Base-by-base conservation (phyloP, 2,888 invertebrate species). In the Andrena camellia region DNA sequence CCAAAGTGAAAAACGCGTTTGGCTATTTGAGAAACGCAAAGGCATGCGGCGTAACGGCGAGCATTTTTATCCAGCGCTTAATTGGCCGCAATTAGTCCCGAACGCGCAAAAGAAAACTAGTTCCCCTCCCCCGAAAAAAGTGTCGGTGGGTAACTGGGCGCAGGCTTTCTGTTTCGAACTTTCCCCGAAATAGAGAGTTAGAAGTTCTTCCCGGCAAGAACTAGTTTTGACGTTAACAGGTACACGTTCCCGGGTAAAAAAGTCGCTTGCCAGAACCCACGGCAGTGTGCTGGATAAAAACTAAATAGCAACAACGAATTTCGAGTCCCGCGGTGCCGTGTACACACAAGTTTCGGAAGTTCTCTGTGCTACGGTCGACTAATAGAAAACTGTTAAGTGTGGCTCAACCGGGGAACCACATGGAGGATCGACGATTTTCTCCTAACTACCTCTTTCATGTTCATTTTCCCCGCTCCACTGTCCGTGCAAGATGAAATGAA, bases 211-310 rank as follows among this genome's bases (percentile, higher is more conserved):
- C 13, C 20, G 26, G 54, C 62, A 71, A 71, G 66, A 67, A 71
- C 60, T 71, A 67, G 71, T 71, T 78, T 50, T 23, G 33, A 71
- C 78, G 26, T 78, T 78, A 78, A 71, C 78, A 57, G 33, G 29
- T 35, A 71, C 54, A 23, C 13, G 54, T 29, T 23, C 42, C 10
- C 17, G 33, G 10, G 33, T 42, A 26, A 54, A 48, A 71, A 60
- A 26, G 62, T 35, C 13, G 20, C 26, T 31, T n/a, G 42, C 10
- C 29, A 50, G 33, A 78, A 74, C 50, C 59, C 13, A 10, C 23
- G n/a, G 48, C 62, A 33, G 60, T 71, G 62, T 10, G 5, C 2
- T 17, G 31, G 26, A 62, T 54, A 71, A 50, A 71, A 80, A 62
- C 31, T 52, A 62, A 80, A 62, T 10, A 33, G 54, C 35, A 52